Conservation (phyloP, 2,888 invertebrate genomes). For the Hylaea fasciaria region DNA sequence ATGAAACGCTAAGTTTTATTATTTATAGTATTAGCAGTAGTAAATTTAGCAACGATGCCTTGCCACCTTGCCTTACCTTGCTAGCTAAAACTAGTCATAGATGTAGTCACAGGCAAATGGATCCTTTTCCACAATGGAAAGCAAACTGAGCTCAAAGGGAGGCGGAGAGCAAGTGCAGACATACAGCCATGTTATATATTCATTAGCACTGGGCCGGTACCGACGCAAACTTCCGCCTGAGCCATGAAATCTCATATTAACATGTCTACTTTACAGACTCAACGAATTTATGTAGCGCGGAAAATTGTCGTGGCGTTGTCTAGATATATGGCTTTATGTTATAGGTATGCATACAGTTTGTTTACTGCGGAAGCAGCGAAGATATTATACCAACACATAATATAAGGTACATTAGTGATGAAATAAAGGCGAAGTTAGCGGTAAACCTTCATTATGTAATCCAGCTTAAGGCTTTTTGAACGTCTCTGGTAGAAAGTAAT, state of each 20-base stretch:
- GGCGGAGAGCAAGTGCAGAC: slow-evolving; percentile 49
- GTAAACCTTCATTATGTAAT: slow-evolving; percentile 18
- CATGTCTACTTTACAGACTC: slow-evolving; percentile 67
- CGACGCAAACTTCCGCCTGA: slow-evolving; percentile 54
- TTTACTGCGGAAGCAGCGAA: slow-evolving; percentile 36
- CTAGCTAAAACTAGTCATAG: no score
- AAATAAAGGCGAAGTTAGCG: slow-evolving; percentile 7
- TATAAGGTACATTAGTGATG: slow-evolving; percentile 16
- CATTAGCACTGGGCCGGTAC: slow-evolving; percentile 55
- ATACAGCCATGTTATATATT: slow-evolving; percentile 60
- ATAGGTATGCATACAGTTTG: slow-evolving; percentile 57
- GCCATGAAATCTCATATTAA: slow-evolving; percentile 72
- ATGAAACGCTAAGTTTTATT: no score
- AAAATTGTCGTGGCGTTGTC: slow-evolving; percentile 62
- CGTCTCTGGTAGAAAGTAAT: neutral
- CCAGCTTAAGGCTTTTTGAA: slow-evolving; percentile 6
- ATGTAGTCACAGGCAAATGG: no score
- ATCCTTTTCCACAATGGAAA: slow-evolving; percentile 27
- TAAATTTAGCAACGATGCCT: no score
- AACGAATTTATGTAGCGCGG: slow-evolving; percentile 67
- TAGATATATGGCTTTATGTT: slow-evolving; percentile 60
- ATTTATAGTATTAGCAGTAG: no score
- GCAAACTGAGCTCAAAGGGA: slow-evolving; percentile 46
- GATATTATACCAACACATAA: slow-evolving; percentile 13
- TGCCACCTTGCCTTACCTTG: no score